Evolutionary conservation across 2,888 invertebrate genomes (phyloP).

Genomic region (Sclerodermus sp.): DNA sequence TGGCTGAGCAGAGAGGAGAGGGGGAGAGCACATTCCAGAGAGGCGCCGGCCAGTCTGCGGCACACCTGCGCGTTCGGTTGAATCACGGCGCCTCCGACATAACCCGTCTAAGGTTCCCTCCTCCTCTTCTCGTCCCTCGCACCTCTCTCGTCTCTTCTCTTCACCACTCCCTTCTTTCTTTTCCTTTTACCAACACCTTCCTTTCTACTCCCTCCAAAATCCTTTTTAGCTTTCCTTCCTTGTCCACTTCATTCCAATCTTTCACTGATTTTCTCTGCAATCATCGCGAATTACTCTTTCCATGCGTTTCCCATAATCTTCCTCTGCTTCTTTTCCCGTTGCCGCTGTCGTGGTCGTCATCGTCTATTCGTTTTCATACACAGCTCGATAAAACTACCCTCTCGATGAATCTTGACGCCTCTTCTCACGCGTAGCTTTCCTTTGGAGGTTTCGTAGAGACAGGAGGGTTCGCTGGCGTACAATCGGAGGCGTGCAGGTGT

Average conservation of each 20-base stretch:
- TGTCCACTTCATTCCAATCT: not conserved
- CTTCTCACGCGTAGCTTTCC: no score
- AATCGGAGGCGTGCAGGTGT: conserved; percentile 53
- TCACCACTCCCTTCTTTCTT: conserved; percentile 5
- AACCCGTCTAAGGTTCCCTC: conserved; percentile 33
- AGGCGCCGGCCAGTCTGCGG: conserved; percentile 56
- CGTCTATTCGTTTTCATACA: no score
- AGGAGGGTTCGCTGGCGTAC: no score
- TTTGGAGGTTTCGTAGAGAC: no score
- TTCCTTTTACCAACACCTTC: conserved; percentile 17
- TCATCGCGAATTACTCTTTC: no score
- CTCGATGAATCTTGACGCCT: no score
- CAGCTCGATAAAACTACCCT: no score
- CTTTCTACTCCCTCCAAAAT: conserved; percentile 9
- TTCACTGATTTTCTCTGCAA: no score
- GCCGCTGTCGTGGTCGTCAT: no score
- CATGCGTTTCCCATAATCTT: no score
- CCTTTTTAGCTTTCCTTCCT: no score
- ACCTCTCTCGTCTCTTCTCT: not conserved
- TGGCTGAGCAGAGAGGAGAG: conserved; percentile 20
- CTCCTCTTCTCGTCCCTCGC: conserved; percentile 10
- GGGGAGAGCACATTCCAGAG: conserved; percentile 49
- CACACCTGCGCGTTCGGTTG: conserved; percentile 55
- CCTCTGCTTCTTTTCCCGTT: no score
- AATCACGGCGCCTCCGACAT: conserved; percentile 52